These are phyloP conservation scores for Agapostemon virescens DNA, from an alignment of 2,888 invertebrate genomes.

Conservation along the genomic window DNA sequence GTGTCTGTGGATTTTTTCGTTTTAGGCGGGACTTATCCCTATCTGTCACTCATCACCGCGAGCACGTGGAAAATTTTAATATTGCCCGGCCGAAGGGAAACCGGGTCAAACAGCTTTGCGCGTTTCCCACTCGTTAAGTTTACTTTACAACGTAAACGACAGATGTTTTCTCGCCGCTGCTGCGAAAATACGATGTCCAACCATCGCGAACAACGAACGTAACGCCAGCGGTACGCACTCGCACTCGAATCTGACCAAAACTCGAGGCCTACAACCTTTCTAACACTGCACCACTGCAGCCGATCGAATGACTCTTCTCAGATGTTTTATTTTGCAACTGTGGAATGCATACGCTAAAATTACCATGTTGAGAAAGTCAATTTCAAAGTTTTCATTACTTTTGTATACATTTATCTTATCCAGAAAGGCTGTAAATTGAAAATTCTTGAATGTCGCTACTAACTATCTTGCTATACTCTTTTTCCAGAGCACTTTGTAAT, in stretches of 20 bases:
- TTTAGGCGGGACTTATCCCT: conserved; percentile 4
- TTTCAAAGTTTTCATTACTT: no score
- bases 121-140: conserved; percentile 17
- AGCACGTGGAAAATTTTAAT: conserved; percentile 49
- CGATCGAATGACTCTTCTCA: no score
- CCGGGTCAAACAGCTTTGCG: conserved; percentile 11
- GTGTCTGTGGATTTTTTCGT: conserved; percentile 13
- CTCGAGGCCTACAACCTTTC: neutral
- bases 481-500: no score
- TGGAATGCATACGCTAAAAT: no score
- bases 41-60: conserved; percentile 14
- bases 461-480: no score
- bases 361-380: no score
- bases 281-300: no score
- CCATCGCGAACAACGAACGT: neutral
- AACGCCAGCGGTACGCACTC: neutral
- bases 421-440: no score
- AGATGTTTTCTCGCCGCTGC: conserved; percentile 20
- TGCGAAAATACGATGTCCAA: neutral
- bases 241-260: neutral
- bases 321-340: no score
- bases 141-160: conserved; percentile 32
- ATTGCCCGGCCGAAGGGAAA: conserved; percentile 29
- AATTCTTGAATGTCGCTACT: no score
- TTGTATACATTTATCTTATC: no score